Evolutionary conservation across 2,113 vertebrate species (phyloP).

Genomic region (Bothrops jararaca): DNA sequence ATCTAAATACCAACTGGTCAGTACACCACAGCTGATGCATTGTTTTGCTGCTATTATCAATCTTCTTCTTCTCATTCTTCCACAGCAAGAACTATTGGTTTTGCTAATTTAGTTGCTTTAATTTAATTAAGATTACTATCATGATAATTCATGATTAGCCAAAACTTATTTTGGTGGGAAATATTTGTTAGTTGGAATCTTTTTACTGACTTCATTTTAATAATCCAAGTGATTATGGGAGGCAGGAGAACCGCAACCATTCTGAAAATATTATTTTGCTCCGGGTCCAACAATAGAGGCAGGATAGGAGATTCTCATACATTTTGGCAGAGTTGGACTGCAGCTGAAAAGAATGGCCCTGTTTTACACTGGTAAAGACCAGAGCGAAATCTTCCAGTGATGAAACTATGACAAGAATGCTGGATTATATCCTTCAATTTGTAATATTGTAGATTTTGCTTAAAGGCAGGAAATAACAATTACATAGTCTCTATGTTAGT

Average conservation of each 20-base stretch:
- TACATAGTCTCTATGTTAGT: neutral
- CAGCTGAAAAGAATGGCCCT: neutral
- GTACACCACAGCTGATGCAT: neutral
- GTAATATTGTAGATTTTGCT: neutral
- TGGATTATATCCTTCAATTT: neutral
- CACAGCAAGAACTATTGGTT: neutral
- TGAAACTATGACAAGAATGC: neutral
- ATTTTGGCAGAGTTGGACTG: neutral
- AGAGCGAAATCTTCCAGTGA: neutral
- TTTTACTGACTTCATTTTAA: neutral
- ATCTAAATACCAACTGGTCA: neutral
- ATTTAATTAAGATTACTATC: neutral
- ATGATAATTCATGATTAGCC: neutral
- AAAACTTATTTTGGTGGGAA: neutral
- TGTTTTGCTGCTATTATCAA: neutral
- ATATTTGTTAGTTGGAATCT: neutral
- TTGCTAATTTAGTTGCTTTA: neutral
- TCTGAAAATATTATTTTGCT: neutral
- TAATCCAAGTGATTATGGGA: neutral
- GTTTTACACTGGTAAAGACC: neutral
- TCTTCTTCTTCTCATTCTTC: neutral
- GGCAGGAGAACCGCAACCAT: neutral
- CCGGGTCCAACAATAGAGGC: neutral
- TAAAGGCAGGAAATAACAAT: neutral
- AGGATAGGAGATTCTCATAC: neutral